Percentiles rank a stretch among this genome's conserved stretches.
These are phyloP conservation scores for Sebastes reedi DNA, from an alignment of 2,797 vertebrate species.

Conservation along the genomic window DNA sequence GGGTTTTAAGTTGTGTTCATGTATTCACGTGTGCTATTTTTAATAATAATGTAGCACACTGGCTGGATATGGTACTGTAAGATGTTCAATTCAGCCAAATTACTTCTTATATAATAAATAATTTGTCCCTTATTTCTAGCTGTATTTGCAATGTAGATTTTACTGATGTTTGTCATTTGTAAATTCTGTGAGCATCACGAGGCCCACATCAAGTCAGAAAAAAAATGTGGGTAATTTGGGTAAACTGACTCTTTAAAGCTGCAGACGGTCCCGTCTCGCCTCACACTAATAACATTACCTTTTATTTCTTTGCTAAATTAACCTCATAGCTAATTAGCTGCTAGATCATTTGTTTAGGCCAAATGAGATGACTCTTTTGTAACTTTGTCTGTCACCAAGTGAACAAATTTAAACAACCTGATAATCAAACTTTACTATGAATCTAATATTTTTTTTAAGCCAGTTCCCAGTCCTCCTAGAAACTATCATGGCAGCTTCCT, in stretches of 20 bases:
- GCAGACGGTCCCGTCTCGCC: background rate
- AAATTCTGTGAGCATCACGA: background rate
- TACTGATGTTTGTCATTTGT: background rate
- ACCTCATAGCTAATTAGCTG: background rate
- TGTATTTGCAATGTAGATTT: background rate
- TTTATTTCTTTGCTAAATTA: background rate
- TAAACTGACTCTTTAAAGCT: background rate
- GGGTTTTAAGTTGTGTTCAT: conserved; percentile 13
- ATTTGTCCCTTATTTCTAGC: background rate
- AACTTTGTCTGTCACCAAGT: background rate
- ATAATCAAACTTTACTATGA: background rate
- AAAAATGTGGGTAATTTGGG: background rate
- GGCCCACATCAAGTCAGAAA: background rate
- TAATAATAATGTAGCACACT: background rate
- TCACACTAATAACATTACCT: background rate
- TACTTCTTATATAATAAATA: background rate
- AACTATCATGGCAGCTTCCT: background rate
- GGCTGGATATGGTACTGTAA: background rate
- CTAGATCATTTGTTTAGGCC: background rate
- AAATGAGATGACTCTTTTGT: background rate
- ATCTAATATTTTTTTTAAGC: background rate
- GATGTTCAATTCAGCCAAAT: background rate
- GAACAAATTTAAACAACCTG: background rate
- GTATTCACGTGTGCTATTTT: background rate
- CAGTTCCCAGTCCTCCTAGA: background rate